Conservation (phyloP, 37 sponge, comb jelly and placozoan species). For the Agelas oroides region DNA sequence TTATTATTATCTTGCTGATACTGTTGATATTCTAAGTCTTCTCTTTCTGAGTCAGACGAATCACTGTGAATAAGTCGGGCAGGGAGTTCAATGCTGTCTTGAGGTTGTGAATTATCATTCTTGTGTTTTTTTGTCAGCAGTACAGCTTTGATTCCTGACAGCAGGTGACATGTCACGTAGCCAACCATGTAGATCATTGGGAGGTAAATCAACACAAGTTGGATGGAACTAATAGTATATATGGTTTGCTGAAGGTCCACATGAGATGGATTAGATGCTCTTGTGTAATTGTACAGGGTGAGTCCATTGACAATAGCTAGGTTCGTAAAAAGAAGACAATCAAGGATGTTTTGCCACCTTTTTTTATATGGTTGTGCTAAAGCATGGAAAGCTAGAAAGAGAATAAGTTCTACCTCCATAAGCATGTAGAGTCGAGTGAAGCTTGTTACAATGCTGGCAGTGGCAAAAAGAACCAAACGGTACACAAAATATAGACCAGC, state of each 20-base stretch:
- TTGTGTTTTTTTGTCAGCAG: too few species aligned
- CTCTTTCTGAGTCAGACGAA: too few species aligned
- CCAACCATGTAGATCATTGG: slow-evolving; percentile 25
- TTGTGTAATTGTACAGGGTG: slow-evolving; percentile 1
- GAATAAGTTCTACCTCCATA: not conserved
- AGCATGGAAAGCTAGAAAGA: not conserved
- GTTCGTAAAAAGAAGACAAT: not conserved
- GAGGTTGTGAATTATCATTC: too few species aligned
- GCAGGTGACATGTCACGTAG: not conserved
- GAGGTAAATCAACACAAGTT: slow-evolving; percentile 21
- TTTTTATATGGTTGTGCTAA: slow-evolving; percentile 21
- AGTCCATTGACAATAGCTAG: not conserved
- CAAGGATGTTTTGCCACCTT: slow-evolving; percentile 4
- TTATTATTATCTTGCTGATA: too few species aligned
- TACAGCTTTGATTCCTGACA: too few species aligned
- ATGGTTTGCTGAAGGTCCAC: not conserved
- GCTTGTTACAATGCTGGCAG: not conserved
- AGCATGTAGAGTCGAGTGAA: not conserved
- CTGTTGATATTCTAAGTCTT: too few species aligned
- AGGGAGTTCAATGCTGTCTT: too few species aligned
- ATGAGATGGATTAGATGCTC: not conserved
- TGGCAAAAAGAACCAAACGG: not conserved
- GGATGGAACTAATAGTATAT: not conserved
- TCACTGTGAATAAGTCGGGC: too few species aligned
- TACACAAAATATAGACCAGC: slow-evolving; percentile 6